Evolutionary conservation across 1,140 invertebrate species (phyloP), one percentile per base, ranked within the genome.

Genomic region (Matsumurasca onukii): DNA sequence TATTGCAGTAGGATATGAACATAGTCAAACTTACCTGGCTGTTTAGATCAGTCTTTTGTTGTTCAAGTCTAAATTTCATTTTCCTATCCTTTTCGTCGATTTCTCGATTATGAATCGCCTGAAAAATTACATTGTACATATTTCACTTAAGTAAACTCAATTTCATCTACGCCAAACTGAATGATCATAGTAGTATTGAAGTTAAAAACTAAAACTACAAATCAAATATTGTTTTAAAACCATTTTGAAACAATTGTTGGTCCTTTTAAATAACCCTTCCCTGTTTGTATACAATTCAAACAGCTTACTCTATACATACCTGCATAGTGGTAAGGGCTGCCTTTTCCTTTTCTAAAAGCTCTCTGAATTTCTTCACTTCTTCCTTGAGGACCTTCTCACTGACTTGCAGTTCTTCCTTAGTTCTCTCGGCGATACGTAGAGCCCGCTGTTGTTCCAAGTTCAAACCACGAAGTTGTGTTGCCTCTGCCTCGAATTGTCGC

Each of bases 401-500:
- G 61, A 78, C 74, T 72, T 84, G 81, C 68, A 86, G 80, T 70
- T 84, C 81, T 69, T 85, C 86, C 59, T 85, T 80, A 72, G 86
- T 82, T 45, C 85, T 78, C 34, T 80, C 77, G 2, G 86, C 80
- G n/a, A 80, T 77, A 66, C 82, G 75, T 45, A 88, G 78, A 15
- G 84, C 80, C 69, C 81, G 79, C 72, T 85, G 81, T 73, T 88
- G 86, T 70, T 88, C 86, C 67, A 79, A 76, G 24, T 84, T 86
- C 22, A 86, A 75, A 31, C 82, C 84, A 64, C 85, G 77, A 1
- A 88, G 76, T 70, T 86, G 82, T 39, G 79, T 80, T 22, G 86
- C 79, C 77, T 88, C 86, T 0, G 80, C 80, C 80, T 88, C 84
- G 73, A 81, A 85, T 5, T 81, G 77, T 76, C 84, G 86, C 69